phyloP scores from a whole-genome alignment of 92 coral and sea anemone genomes.

The Phenganax subtilis region DNA sequence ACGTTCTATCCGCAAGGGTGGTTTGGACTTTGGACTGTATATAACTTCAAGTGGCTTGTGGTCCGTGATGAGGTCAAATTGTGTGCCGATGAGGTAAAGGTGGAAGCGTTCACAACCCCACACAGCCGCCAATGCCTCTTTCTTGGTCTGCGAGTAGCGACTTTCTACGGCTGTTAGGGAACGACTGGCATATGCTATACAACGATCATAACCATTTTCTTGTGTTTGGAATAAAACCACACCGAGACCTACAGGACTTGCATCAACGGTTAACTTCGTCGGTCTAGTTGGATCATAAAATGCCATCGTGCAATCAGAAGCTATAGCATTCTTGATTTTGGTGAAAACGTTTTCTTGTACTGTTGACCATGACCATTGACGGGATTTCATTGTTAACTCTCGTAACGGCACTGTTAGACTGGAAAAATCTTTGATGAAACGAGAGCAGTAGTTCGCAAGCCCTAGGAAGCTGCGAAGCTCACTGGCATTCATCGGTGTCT shows the following conservation, averaged over 20 bases:
- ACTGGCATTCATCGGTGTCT: constrained; percentile 2
- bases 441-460: not conserved
- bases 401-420: not conserved
- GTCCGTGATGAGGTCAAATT: too few species aligned
- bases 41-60: too few species aligned
- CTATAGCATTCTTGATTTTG: not conserved
- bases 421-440: not conserved
- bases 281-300: not conserved
- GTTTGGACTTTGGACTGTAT: too few species aligned
- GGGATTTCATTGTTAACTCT: not conserved
- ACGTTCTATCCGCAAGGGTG: too few species aligned
- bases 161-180: not conserved
- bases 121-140: not conserved
- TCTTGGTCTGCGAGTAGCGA: not conserved
- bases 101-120: not conserved
- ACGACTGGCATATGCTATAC: too few species aligned
- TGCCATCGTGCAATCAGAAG: not conserved
- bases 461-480: constrained; percentile 35
- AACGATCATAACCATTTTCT: too few species aligned
- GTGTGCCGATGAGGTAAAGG: not conserved
- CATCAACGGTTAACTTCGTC: not conserved
- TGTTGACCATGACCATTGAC: not conserved
- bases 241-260: too few species aligned
- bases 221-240: too few species aligned
- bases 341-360: not conserved